phyloP scores from a whole-genome alignment of 2,113 vertebrate species.

The Rattus rattus region DNA sequence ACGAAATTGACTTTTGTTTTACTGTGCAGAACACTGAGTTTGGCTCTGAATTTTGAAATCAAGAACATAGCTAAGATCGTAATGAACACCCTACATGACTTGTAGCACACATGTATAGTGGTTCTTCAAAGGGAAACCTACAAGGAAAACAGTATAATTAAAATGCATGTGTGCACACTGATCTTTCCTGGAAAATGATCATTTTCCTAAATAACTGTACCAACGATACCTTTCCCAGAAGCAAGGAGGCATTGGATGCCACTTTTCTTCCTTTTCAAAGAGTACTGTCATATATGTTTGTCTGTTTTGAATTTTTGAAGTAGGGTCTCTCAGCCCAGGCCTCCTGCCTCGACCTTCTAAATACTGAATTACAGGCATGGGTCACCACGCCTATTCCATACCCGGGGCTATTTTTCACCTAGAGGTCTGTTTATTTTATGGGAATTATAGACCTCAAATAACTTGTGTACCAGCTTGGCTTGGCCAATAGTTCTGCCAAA shows the following conservation, averaged over 20 bases:
- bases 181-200: slow-evolving; percentile 8
- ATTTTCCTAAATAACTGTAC: slow-evolving; percentile 23
- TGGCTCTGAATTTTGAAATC: background rate
- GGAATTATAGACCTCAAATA: slow-evolving; percentile 59
- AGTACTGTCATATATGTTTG: background rate
- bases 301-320: background rate
- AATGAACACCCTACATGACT: background rate
- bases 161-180: background rate
- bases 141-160: background rate
- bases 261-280: slow-evolving; percentile 43
- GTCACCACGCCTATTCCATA: no score
- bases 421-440: slow-evolving; percentile 42
- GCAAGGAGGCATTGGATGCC: background rate
- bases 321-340: background rate
- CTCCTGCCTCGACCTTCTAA: background rate
- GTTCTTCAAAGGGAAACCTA: background rate
- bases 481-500: background rate
- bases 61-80: background rate
- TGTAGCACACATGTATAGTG: no score
- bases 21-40: background rate
- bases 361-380: background rate
- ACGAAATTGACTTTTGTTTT: background rate
- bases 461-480: slow-evolving; percentile 19
- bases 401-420: background rate
- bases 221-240: slow-evolving; percentile 28